These are phyloP conservation scores for Patella pellucida DNA, from an alignment of 2,888 invertebrate genomes.

Conservation along the genomic window DNA sequence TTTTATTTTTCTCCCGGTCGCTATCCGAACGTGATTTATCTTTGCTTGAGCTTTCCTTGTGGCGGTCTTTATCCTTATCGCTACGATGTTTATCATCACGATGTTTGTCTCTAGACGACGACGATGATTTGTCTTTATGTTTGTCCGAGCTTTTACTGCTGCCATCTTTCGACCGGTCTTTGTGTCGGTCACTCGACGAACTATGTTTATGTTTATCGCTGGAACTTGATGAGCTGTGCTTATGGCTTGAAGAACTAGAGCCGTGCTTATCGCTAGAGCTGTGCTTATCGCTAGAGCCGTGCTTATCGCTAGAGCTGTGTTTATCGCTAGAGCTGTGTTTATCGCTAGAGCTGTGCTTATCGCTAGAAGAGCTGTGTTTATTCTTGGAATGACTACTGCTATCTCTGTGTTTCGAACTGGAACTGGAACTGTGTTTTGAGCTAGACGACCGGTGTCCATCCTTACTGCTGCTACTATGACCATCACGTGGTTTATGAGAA, in stretches of 20 bases:
- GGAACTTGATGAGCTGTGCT: slow-evolving; percentile 21
- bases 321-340: slow-evolving; percentile 19
- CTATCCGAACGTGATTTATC: not conserved
- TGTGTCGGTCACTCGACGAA: slow-evolving; percentile 21
- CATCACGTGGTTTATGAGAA: slow-evolving; percentile 39
- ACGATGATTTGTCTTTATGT: slow-evolving; percentile 24
- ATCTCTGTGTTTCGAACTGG: slow-evolving; percentile 44
- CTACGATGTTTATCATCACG: slow-evolving; percentile 32
- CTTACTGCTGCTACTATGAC: slow-evolving; percentile 30
- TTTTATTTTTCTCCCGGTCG: not conserved
- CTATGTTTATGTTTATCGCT: slow-evolving; percentile 30
- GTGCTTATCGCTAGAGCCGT: slow-evolving; percentile 12
- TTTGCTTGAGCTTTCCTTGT: slow-evolving; percentile 14
- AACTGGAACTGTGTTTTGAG: slow-evolving; percentile 21
- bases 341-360: slow-evolving; percentile 12
- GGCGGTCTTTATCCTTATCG: slow-evolving; percentile 14
- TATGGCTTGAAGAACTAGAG: slow-evolving; percentile 37
- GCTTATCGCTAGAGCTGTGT: slow-evolving; percentile 15
- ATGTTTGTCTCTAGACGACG: slow-evolving; percentile 28
- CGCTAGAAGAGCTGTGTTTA: slow-evolving; percentile 37
- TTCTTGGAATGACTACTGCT: slow-evolving; percentile 16
- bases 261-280: slow-evolving; percentile 6
- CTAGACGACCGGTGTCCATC: not conserved
- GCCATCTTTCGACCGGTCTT: slow-evolving; percentile 20
- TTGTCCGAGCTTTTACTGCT: slow-evolving; percentile 29